Evolutionary conservation across 2,113 vertebrate genomes (phyloP).

Genomic region (Thermophis baileyi): DNA sequence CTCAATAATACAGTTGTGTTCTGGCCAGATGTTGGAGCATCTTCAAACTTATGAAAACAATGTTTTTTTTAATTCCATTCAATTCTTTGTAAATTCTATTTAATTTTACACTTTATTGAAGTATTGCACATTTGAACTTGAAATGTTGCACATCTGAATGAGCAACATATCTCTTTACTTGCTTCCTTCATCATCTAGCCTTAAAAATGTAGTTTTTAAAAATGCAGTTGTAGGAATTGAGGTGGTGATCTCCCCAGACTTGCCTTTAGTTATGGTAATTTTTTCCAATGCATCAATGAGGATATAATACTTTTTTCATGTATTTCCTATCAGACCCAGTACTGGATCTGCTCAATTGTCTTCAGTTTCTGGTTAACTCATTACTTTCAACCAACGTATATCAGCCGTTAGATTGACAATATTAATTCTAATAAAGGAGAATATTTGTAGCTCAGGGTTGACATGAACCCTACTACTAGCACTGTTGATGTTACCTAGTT

Average conservation of each 20-base stretch:
- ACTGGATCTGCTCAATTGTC: background rate
- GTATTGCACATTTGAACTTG: background rate
- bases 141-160: background rate
- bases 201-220: background rate
- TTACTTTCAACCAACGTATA: background rate
- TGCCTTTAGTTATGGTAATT: background rate
- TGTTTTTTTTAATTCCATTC: background rate
- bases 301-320: background rate
- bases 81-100: conserved; percentile 25
- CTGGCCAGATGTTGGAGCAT: conserved; percentile 46
- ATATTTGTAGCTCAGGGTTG: no score
- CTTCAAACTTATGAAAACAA: conserved; percentile 35
- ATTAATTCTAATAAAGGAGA: conserved; percentile 15
- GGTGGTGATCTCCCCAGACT: fast-evolving
- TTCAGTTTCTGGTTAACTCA: background rate
- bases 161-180: background rate
- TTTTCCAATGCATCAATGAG: background rate
- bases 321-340: background rate
- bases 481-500: no score
- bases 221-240: background rate
- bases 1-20: conserved; percentile 40
- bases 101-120: conserved; percentile 27
- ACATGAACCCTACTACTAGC: no score
- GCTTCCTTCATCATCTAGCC: background rate
- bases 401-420: conserved; percentile 34